phyloP scores from a whole-genome alignment of 2,888 invertebrate genomes.

The Diaprepes abbreviatus region DNA sequence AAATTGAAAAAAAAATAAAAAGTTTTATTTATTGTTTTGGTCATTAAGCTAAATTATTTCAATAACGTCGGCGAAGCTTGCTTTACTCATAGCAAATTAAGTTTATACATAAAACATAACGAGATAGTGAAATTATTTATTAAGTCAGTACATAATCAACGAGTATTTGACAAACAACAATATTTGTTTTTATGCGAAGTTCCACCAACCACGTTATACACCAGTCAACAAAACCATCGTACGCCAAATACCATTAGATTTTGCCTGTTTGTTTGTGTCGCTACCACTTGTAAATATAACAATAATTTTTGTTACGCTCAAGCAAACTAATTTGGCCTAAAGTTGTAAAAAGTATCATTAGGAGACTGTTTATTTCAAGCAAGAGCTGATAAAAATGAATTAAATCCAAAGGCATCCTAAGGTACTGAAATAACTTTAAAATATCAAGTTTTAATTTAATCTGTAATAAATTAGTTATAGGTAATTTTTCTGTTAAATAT shows the following conservation, averaged over 20 bases:
- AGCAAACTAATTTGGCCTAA: no score
- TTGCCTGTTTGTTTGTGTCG: slow-evolving; percentile 19
- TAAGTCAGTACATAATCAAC: slow-evolving; percentile 59
- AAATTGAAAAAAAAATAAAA: background rate
- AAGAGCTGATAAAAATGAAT: no score
- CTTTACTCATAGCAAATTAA: slow-evolving; percentile 6
- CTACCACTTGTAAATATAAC: slow-evolving; percentile 6
- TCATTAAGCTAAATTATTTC: background rate
- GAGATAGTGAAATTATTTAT: slow-evolving; percentile 57
- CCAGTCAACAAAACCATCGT: slow-evolving; percentile 52
- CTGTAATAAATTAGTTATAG: no score
- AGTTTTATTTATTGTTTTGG: background rate
- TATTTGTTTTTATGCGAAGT: slow-evolving; percentile 62
- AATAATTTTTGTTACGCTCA: no score
- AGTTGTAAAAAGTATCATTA: no score
- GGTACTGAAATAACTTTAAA: no score
- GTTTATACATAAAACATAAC: slow-evolving; percentile 47
- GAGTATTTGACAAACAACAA: slow-evolving; percentile 66
- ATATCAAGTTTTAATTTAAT: no score
- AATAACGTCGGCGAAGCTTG: background rate
- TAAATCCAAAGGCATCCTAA: no score
- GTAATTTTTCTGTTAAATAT: no score
- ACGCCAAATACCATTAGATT: slow-evolving; percentile 25
- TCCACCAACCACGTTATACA: slow-evolving; percentile 52
- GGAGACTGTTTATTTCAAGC: no score